Percentiles rank a stretch among this genome's conserved stretches.
Conservation (phyloP, 2,888 invertebrate species). For the Sicus ferrugineus region DNA sequence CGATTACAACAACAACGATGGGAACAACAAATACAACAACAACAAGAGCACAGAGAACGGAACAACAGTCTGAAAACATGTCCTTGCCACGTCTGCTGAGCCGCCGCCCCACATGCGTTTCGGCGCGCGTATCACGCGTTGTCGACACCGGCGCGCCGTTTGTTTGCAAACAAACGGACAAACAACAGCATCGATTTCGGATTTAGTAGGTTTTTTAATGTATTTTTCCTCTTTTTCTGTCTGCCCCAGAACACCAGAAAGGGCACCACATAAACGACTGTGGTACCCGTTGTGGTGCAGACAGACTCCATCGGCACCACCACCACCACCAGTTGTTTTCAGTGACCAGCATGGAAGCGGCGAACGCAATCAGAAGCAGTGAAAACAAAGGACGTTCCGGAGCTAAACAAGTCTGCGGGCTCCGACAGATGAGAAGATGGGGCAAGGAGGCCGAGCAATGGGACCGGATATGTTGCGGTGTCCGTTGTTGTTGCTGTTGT, state of each 20-base stretch:
- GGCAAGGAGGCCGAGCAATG: not conserved
- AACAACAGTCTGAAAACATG: not conserved
- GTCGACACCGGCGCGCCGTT: not conserved
- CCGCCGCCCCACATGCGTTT: not conserved
- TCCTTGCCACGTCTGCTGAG: not conserved
- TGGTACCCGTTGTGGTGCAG: slow-evolving; percentile 31
- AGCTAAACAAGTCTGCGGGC: too few relatives aligned
- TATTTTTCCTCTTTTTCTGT: not conserved
- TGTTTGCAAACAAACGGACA: slow-evolving; percentile 14
- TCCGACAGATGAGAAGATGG: too few relatives aligned
- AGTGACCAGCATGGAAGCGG: not conserved
- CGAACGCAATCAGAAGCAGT: not conserved
- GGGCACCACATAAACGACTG: not conserved
- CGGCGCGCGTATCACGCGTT: not conserved
- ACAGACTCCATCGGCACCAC: not conserved
- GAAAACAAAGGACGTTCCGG: not conserved
- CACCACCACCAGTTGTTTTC: not conserved
- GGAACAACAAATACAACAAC: not conserved
- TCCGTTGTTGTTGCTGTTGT: slow-evolving; percentile 14
- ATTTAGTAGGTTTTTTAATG: not conserved
- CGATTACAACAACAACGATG: not conserved
- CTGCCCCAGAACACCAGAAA: not conserved
- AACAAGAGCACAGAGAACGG: not conserved
- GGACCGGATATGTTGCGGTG: not conserved
- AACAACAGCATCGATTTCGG: not conserved